Evolutionary conservation across 2,888 invertebrate species (phyloP).

Genomic region (Epinotia bilunana): DNA sequence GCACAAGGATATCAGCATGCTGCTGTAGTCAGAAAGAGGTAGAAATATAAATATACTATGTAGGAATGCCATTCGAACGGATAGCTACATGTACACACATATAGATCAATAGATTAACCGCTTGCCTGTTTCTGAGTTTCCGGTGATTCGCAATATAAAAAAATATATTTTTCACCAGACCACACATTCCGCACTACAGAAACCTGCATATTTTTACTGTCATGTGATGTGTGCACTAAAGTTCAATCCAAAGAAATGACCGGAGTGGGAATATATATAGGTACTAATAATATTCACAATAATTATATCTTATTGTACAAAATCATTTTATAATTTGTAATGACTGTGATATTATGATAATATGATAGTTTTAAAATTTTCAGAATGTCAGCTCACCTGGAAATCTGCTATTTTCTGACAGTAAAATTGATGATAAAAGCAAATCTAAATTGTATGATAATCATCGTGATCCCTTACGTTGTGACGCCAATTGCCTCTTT

Average conservation of each 20-base stretch:
- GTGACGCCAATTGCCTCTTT: too few species aligned
- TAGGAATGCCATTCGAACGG: too few species aligned
- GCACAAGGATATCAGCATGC: too few species aligned
- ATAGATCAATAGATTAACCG: too few species aligned
- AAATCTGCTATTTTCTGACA: neutral
- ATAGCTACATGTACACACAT: too few species aligned
- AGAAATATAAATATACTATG: neutral
- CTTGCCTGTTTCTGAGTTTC: neutral
- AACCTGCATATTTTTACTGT: neutral
- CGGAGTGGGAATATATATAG: neutral
- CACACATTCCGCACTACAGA: neutral
- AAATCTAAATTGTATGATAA: too few species aligned
- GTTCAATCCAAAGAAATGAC: neutral
- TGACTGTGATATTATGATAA: constrained; percentile 41
- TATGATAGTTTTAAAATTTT: neutral
- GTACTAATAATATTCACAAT: too few species aligned
- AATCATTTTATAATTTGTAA: constrained; percentile 9
- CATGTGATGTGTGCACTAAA: neutral
- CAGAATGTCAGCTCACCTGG: neutral
- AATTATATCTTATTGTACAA: neutral
- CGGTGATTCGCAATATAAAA: neutral
- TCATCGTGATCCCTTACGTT: neutral
- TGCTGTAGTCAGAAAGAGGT: neutral
- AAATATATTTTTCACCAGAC: neutral
- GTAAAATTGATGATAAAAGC: too few species aligned